These are phyloP conservation scores for Verasper variegatus DNA, from an alignment of 2,113 vertebrate species.

Conservation along the genomic window DNA sequence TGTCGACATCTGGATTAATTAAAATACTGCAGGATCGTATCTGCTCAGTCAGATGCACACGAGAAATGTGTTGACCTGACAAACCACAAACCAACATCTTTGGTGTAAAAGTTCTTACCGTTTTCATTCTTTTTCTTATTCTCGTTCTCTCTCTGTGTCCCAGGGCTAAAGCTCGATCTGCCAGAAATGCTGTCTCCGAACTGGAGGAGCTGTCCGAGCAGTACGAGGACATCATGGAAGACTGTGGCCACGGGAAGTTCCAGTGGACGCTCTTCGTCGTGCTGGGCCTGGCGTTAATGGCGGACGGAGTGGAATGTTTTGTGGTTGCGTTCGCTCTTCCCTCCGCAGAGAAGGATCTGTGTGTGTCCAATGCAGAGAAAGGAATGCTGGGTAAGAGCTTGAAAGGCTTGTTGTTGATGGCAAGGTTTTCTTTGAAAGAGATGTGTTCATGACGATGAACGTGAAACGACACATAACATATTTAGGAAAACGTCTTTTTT, in stretches of 20 bases:
- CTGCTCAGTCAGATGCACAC: too few species aligned
- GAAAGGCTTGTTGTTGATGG: conserved; percentile 15
- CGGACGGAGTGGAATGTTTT: conserved; percentile 95
- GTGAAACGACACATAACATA: too few species aligned
- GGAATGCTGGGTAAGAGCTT: conserved; percentile 94
- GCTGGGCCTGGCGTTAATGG: conserved; percentile 95
- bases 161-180: conserved; percentile 84
- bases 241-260: conserved; percentile 96
- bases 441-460: too few species aligned
- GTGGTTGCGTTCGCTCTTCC: conserved; percentile 95
- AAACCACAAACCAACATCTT: background rate
- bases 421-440: background rate
- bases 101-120: too few species aligned
- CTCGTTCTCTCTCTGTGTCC: background rate
- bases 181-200: conserved; percentile 82
- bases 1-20: too few species aligned
- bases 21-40: too few species aligned
- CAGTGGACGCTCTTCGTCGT: conserved; percentile 96
- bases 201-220: conserved; percentile 93
- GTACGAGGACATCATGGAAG: conserved; percentile 95
- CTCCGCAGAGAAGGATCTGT: conserved; percentile 96
- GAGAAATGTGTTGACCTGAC: background rate
- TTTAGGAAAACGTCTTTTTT: too few species aligned
- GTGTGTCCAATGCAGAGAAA: conserved; percentile 93
- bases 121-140: background rate